phyloP scores from a whole-genome alignment of 2,888 invertebrate genomes.

The Cybosia mesomella region DNA sequence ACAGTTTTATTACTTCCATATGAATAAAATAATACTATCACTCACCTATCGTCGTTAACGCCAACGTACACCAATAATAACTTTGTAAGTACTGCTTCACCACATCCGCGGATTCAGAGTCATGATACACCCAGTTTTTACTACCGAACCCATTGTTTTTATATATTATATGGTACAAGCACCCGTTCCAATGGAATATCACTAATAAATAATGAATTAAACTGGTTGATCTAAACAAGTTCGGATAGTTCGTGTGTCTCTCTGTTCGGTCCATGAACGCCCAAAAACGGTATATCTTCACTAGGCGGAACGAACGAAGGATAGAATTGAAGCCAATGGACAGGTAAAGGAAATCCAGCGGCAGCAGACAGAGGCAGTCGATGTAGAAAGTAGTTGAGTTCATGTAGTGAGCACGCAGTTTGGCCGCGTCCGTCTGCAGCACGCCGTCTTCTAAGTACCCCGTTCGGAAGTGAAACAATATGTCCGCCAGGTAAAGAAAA shows the following conservation, averaged over 20 bases:
- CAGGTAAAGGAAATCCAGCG: conserved; percentile 98
- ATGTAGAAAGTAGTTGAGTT: conserved; percentile 99
- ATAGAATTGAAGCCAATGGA: conserved; percentile 99
- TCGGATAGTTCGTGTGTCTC: conserved; percentile 99
- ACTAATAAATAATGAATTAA: conserved; percentile 98
- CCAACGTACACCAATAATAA: conserved; percentile 99
- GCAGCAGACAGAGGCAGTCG: conserved; percentile 98
- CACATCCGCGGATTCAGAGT: conserved; percentile 94
- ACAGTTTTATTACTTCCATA: not conserved
- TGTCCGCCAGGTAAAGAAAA: conserved; percentile 98
- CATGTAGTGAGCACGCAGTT: conserved; percentile 98
- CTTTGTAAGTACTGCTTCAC: conserved; percentile 98
- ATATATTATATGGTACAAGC: conserved; percentile 98
- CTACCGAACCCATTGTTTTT: conserved; percentile 98
- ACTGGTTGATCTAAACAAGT: conserved; percentile 96
- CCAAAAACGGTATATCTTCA: conserved; percentile 99
- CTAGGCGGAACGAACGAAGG: conserved; percentile 97
- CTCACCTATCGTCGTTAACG: conserved; percentile 97
- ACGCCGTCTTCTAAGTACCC: conserved; percentile 99
- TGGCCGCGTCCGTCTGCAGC: conserved; percentile 97
- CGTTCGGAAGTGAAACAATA: conserved; percentile 98
- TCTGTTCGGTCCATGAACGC: conserved; percentile 99
- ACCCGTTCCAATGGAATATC: conserved; percentile 99
- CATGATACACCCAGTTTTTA: conserved; percentile 96
- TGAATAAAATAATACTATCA: conserved; percentile 36